Conservation (phyloP, 2,113 vertebrate species). For the Camelus bactrianus region DNA sequence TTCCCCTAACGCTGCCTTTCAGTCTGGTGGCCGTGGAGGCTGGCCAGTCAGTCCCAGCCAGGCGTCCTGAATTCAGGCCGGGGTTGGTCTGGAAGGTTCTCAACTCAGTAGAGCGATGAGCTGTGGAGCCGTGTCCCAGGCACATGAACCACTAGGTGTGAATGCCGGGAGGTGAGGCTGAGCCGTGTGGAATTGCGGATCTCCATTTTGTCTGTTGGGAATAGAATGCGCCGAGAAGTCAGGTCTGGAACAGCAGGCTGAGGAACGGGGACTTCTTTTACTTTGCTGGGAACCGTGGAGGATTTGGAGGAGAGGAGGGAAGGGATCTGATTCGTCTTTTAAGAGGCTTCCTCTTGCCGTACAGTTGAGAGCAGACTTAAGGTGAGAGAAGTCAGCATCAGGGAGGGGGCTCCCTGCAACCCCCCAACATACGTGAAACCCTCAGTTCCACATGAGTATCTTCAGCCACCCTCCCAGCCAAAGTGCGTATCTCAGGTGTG, state of each 20-base stretch:
- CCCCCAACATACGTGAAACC: neutral
- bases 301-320: neutral
- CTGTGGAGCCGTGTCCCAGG: neutral
- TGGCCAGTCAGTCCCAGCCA: neutral
- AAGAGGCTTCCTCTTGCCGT: neutral
- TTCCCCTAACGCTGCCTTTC: neutral
- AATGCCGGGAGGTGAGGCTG: neutral
- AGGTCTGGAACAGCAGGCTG: neutral
- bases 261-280: neutral
- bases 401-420: neutral
- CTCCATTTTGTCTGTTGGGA: neutral
- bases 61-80: neutral
- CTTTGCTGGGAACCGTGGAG: neutral
- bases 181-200: fast-evolving
- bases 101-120: no score
- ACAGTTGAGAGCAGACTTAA: neutral
- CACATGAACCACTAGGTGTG: neutral
- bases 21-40: neutral
- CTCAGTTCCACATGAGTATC: neutral
- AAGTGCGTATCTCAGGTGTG: neutral
- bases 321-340: neutral
- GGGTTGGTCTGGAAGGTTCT: neutral
- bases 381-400: neutral
- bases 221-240: neutral
- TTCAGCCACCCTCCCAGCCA: neutral